Base-by-base conservation (phyloP, 2,888 invertebrate species). In the Synergus umbraculus region DNA sequence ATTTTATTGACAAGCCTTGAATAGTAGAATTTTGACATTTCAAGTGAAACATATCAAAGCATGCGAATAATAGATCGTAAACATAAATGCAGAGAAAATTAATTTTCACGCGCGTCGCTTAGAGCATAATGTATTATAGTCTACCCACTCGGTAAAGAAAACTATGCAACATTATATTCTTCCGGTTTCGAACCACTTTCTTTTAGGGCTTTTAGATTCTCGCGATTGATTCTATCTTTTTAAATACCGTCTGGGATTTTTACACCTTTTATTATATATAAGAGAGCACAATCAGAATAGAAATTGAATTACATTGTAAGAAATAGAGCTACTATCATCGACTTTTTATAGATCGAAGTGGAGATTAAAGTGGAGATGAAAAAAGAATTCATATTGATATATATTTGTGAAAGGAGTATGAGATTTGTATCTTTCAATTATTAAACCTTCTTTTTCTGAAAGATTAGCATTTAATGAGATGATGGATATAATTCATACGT, bases 161-260 rank as follows among this genome's bases (percentile, higher is more conserved):
- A 15, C n/a, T 37, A 73, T 54, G 49, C 22, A 29, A 54, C 69
- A 73, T 29, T 8, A 67, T 13, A 69, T 49, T 46, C 69, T 73
- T 73, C 37, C 54, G 69, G 29, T 37, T 49, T 73, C n/a, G 37
- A 54, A 69, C 46, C 37, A 49, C 69, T 69, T 69, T 54, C 69
- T 69, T 49, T 49, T 49, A 49, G 29, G 29, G 15, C 29, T 8
- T 29, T 49, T 15, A 37, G 69, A 54, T 3, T 3, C 18, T 18
- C 10, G 58, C 10, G 58, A 9, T 58, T 18, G 58, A 2, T 58
- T 58, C 18, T 58, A 58, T 22, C 10, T 60, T 22, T 22, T 22
- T 60, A 22, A 60, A 22, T 7, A 22, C 10, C 10, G 18, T 22
- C 60, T 22, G 58, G 1, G 3, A 18, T 60, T 60, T 60, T 60